Percentiles rank a stretch among this genome's conserved stretches.
Evolutionary conservation across 2,797 vertebrate species (phyloP).

Genomic region (Tokudaia tokunoshimensis): DNA sequence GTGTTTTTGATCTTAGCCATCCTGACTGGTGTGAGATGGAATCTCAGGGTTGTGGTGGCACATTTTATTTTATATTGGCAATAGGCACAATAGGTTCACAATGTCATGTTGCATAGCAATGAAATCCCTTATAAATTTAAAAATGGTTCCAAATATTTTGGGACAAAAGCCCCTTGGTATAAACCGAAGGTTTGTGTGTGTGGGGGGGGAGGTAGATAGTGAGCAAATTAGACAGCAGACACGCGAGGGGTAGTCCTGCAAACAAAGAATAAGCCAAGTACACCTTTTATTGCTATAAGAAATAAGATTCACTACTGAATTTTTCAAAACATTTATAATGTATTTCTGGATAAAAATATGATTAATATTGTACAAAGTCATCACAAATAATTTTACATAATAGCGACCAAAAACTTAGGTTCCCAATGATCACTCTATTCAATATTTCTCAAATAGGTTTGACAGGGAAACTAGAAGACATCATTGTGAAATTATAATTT

Average conservation of each 20-base stretch:
- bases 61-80: background rate
- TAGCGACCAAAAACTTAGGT: background rate
- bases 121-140: background rate
- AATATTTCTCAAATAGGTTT: background rate
- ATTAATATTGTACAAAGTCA: background rate
- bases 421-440: background rate
- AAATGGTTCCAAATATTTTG: background rate
- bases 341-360: background rate
- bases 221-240: background rate
- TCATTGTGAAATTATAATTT: background rate
- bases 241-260: fast-evolving
- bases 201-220: background rate
- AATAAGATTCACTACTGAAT: background rate
- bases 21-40: no score
- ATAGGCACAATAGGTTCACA: background rate
- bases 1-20: no score
- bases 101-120: background rate
- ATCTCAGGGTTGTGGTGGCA: no score
- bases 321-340: background rate
- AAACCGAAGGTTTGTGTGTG: background rate
- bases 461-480: background rate
- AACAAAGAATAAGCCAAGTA: background rate
- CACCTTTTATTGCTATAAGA: background rate
- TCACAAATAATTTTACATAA: background rate
- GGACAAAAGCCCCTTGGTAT: background rate